Evolutionary conservation across 2,113 vertebrate species (phyloP), one percentile per base, ranked within the genome.

Genomic region (Poecilia latipinna): DNA sequence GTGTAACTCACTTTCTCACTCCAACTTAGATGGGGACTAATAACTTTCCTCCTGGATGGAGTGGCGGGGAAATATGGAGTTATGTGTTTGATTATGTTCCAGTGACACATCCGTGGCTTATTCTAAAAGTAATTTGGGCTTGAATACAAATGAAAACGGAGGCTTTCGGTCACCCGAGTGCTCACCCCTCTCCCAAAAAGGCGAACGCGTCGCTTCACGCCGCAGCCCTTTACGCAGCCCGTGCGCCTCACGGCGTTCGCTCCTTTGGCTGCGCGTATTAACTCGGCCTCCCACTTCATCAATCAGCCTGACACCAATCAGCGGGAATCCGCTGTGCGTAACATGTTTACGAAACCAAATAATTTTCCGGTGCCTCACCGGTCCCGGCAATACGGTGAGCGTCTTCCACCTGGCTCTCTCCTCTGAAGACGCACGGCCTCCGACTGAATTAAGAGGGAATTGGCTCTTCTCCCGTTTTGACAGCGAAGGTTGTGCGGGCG

Each of bases 291-390:
- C 77, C 65, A 65, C 80, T 87, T 81, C 84, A 91, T 91, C 90
- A 81, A 75, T 88, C 86, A 80, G 78, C 71, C 65, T 76, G 89
- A 87, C 90, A 86, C 80, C 88, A 87, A 86, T 89, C 86, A 80
- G 83, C 66, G 7, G 22, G 86, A 79, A 75, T 83, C 82, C 26
- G 51, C 72, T 76, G 68, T 33, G 77, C 63, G 62, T 65, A 78
- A 84, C 86, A 37, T 90, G 86, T 88, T 90, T 90, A 80, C 86
- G 75, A 87, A 87, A 85, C 65, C 1, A 85, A 82, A 80, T 78
- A 26, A 88, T 86, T 85, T 82, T 31, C 77, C 2, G 28, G 62
- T 78, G 82, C 82, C 78, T 81, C 74, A 11, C 74, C 17, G 35
- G 82, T 68, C 80, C 61, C 64, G 29, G 66, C 77, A 85, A 84